Base-by-base conservation (phyloP, 2,797 vertebrate species). In the Halcyon badia region DNA sequence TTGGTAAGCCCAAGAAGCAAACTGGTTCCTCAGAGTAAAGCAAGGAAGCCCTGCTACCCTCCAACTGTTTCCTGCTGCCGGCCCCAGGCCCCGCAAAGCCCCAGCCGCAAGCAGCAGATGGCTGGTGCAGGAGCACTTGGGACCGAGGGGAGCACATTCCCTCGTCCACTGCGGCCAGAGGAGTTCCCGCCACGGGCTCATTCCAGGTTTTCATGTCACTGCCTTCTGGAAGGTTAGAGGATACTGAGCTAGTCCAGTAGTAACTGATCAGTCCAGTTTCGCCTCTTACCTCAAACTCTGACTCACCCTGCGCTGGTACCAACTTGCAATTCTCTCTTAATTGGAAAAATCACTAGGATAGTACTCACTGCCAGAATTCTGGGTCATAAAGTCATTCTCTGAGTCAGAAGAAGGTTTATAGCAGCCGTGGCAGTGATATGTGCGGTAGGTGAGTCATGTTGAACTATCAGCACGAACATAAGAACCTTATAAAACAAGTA, bases 361-460 rank as follows among this genome's bases (percentile, higher is more conserved):
- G 94, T 94, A 96, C 93, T 97, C 82, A 51, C 83, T 95, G 94
- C 90, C 96, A 98, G 89, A 97, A 97, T 98, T 91, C 90, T 95
- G 94, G 97, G 97, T 97, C 98, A 97, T 95, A 95, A 97, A 97
- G 96, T 97, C 97, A 95, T 95, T 97, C 90, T 97, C 94, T 96
- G 97, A 97, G 96, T 98, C 94, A 97, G 96, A 97, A 94, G 70
- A 95, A 96, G 96, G 97, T 97, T 95, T 96, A 95, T 69, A 97
- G 96, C 95, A 98, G 96, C 97, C 97, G 84, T 97, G 94, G 94
- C 97, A 95, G 89, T 92, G 93, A 95, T 91, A 94, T 61, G 87
- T 75, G 95, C 93, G 78, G 81, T 75, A 97, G 97, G 97, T 97
- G 96, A 98, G 93, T 97, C 97, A 96, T 91, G 85, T 44, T 95